Evolutionary conservation across 2,888 invertebrate genomes (phyloP).

Genomic region (Athripsodes cinereus): DNA sequence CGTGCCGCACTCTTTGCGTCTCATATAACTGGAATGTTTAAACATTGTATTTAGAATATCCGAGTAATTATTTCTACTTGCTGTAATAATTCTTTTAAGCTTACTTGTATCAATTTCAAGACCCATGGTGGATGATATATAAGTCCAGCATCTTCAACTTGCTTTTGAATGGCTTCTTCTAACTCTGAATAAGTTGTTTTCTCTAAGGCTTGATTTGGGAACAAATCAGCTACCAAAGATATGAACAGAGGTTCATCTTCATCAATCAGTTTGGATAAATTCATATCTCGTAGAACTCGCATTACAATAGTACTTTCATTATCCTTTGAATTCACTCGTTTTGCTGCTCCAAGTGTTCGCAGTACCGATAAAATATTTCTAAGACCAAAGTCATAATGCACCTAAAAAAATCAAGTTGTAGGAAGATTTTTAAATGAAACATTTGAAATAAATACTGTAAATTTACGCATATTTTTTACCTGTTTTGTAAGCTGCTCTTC

Average conservation of each 20-base stretch:
- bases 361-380: conserved; percentile 93
- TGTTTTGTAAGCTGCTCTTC: conserved; percentile 97
- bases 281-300: conserved; percentile 96
- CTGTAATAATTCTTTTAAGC: background rate
- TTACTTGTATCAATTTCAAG: conserved; percentile 83
- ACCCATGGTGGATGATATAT: conserved; percentile 94
- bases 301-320: conserved; percentile 94
- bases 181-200: conserved; percentile 86
- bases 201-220: conserved; percentile 90
- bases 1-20: conserved; percentile 91
- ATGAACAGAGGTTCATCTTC: conserved; percentile 98
- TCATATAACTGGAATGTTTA: conserved; percentile 67
- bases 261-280: conserved; percentile 92
- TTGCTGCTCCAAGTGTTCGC: conserved; percentile 86
- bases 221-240: conserved; percentile 90
- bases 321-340: conserved; percentile 85
- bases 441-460: background rate
- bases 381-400: conserved; percentile 95
- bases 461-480: too few relatives aligned
- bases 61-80: background rate
- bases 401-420: conserved; percentile 45
- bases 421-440: background rate
- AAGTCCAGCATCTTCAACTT: conserved; percentile 74
- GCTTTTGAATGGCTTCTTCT: conserved; percentile 79
- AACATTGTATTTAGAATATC: background rate